Conservation (phyloP, 2,888 invertebrate genomes). For the Rhogogaster chlorosoma region DNA sequence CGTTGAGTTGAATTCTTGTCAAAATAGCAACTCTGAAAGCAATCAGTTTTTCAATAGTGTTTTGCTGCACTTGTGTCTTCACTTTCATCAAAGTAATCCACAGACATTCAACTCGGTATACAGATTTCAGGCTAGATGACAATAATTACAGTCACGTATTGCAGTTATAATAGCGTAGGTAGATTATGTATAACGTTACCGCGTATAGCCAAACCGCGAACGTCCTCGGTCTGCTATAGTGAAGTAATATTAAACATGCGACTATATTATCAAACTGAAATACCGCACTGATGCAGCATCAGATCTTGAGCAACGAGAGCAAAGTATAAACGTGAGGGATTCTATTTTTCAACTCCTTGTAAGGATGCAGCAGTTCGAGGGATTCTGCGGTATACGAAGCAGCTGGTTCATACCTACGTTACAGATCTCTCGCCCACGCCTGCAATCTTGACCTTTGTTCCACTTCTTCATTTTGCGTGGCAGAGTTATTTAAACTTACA, state of each 20-base stretch:
- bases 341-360: not conserved
- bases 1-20: not conserved
- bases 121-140: not conserved
- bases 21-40: not conserved
- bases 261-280: slow-evolving; percentile 13
- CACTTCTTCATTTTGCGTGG: not conserved
- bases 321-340: not conserved
- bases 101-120: not conserved
- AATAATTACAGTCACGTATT: slow-evolving; percentile 21
- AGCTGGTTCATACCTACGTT: not conserved
- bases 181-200: slow-evolving; percentile 1
- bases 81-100: not conserved
- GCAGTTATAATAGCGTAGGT: not conserved
- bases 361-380: not conserved
- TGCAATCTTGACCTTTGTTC: not conserved
- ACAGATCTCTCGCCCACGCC: slow-evolving; percentile 30
- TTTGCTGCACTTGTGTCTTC: not conserved
- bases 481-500: not conserved
- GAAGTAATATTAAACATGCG: not conserved
- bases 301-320: slow-evolving; percentile 14
- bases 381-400: not conserved
- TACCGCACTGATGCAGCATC: not conserved
- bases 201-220: slow-evolving; percentile 17
- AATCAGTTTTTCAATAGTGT: not conserved
- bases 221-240: slow-evolving; percentile 1